These are phyloP conservation scores for Sitodiplosis mosellana DNA, from an alignment of 1,140 invertebrate species.

Conservation along the genomic window DNA sequence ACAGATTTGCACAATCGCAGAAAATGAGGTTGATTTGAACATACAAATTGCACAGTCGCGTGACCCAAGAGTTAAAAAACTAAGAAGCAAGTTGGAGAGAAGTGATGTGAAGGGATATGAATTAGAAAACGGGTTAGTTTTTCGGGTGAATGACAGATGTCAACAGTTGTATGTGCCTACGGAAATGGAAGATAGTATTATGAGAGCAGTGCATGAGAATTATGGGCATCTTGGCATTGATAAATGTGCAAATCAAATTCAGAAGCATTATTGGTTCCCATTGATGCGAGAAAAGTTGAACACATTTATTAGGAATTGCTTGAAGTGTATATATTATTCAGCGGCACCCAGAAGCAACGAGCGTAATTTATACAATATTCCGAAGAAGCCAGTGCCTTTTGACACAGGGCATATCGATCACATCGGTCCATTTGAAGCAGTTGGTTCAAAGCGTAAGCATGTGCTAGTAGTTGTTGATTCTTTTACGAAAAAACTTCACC, in stretches of 20 bases:
- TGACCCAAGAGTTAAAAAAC: slow-evolving; percentile 3
- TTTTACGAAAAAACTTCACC: too few species aligned
- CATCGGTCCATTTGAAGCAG: slow-evolving; percentile 12
- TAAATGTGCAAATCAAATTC: slow-evolving; percentile 10
- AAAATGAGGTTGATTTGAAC: slow-evolving; percentile 5
- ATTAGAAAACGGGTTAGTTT: slow-evolving; percentile 4
- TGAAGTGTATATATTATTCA: slow-evolving; percentile 14
- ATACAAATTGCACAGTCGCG: slow-evolving; percentile 4
- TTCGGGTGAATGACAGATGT: slow-evolving; percentile 18
- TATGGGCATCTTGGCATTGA: slow-evolving; percentile 12
- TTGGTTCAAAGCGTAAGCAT: slow-evolving; percentile 22
- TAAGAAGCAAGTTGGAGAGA: slow-evolving; percentile 3
- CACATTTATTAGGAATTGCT: slow-evolving; percentile 9
- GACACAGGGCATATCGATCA: slow-evolving; percentile 14
- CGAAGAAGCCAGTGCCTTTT: slow-evolving; percentile 14
- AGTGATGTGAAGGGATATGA: neutral
- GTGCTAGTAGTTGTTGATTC: slow-evolving; percentile 25
- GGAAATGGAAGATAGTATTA: slow-evolving; percentile 10
- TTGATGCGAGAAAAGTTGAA: slow-evolving; percentile 13
- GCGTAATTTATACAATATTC: slow-evolving; percentile 12
- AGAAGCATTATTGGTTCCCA: slow-evolving; percentile 13
- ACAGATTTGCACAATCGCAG: slow-evolving; percentile 3
- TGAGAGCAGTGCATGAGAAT: slow-evolving; percentile 12
- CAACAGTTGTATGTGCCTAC: slow-evolving; percentile 13
- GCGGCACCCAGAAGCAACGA: slow-evolving; percentile 10